phyloP scores from a whole-genome alignment of 2,797 vertebrate genomes.

The Brachyrhaphis roseni region DNA sequence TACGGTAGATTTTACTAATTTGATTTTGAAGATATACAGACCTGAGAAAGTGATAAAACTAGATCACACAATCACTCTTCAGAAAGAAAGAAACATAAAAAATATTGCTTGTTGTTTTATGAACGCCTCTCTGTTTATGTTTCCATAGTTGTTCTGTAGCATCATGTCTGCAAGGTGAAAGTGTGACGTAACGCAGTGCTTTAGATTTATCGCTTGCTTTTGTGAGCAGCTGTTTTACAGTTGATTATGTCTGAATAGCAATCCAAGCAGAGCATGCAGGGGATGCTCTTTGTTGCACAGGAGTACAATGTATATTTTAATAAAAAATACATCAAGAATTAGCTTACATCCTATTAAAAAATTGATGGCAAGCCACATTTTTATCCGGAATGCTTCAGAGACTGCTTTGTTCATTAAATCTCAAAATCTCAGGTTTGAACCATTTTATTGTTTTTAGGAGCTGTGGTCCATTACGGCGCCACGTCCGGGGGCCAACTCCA shows the following conservation, averaged over 20 bases:
- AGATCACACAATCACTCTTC: background rate
- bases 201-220: background rate
- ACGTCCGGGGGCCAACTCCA: slow-evolving; percentile 66
- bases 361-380: background rate
- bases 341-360: background rate
- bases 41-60: background rate
- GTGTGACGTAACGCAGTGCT: background rate
- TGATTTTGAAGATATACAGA: background rate
- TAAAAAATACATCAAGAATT: background rate
- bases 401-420: slow-evolving; percentile 13
- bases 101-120: background rate
- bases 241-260: background rate
- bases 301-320: background rate
- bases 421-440: slow-evolving; percentile 31
- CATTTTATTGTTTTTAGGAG: slow-evolving; percentile 55
- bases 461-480: slow-evolving; percentile 69
- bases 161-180: background rate
- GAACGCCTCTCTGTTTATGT: background rate
- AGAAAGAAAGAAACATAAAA: background rate
- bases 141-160: background rate
- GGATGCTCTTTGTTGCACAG: background rate
- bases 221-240: background rate
- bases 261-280: too few species aligned
- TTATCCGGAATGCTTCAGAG: background rate
- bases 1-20: background rate